Base-by-base conservation (phyloP, 2,888 invertebrate genomes). In the Harmothoe impar region DNA sequence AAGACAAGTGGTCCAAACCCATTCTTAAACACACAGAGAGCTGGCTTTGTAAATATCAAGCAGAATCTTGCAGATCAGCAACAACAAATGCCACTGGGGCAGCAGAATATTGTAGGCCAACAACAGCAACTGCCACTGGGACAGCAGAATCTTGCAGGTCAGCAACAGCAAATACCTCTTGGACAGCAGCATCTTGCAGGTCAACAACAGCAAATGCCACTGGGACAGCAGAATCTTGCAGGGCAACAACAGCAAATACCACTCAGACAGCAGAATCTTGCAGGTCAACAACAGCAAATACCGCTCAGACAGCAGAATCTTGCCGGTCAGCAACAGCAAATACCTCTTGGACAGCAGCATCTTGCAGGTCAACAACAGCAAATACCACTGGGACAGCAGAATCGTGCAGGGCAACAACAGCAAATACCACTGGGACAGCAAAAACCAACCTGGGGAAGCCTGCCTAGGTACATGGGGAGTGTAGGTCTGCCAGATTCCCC, bases 391-490 rank as follows among this genome's bases (percentile, higher is more conserved):
- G 5, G 43, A 43, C 43, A 43, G 10, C 43, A 43, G 43, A 43
- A 43, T 43, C 10, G 10, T 43, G 43, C 0, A 56, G 23, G 23
- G 0, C 20, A 20, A 81, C 90, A 43, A n/a, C 81, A 43, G 10
- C 43, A 43, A 43, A 43, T 10, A 43, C 43, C 43, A 43, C 43
- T 7, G 43, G 10, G 43, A 10, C 43, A 43, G 10, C 43, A 43
- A 10, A 43, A n/a, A n/a, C n/a, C n/a, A n/a, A n/a, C n/a, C 31
- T 68, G 12, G 81, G 51, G 56, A 5, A 62, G n/a, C 15, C 29
- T 5, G 20, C 90, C 90, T n/a, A 25, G 90, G 54, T 35, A 72
- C 33, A 25, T 90, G 20, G 90, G 90, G 20, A 90, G 90, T 56
- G 51, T 90, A 29, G 84, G 84, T 10, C n/a, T 90, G 12, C 90